These are phyloP conservation scores for Catostylus mosaicus DNA, from an alignment of 30 jellyfish, hydroid and myxozoan species.

Conservation along the genomic window DNA sequence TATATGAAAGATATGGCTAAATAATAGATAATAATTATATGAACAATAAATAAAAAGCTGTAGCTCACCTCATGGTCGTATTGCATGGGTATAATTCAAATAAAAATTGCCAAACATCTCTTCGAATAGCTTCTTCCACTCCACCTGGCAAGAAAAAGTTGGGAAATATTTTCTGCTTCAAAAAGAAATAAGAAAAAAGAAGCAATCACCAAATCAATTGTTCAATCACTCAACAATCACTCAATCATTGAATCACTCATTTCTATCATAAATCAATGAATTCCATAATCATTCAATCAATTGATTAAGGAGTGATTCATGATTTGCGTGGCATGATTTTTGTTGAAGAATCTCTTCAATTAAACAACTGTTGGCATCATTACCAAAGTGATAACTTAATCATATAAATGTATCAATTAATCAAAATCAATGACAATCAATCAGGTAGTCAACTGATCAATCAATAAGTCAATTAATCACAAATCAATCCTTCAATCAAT, in stretches of 20 bases:
- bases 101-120: conserved; percentile 88
- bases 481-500: background rate
- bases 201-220: background rate
- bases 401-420: too few species aligned
- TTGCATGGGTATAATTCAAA: conserved; percentile 90
- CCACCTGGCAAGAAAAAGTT: conserved; percentile 72
- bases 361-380: too few species aligned
- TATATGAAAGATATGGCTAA: too few species aligned
- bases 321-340: too few species aligned
- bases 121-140: conserved; percentile 77
- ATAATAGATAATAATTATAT: too few species aligned
- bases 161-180: background rate
- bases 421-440: too few species aligned
- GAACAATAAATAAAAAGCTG: background rate
- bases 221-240: background rate
- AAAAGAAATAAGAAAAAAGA: background rate
- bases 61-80: conserved; percentile 81
- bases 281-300: background rate
- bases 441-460: background rate
- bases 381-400: too few species aligned
- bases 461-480: background rate
- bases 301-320: background rate
- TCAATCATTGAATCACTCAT: background rate
- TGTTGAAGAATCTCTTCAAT: too few species aligned
- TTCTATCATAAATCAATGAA: background rate